Conservation (phyloP, 2,113 vertebrate species). For the Pithys albifrons region DNA sequence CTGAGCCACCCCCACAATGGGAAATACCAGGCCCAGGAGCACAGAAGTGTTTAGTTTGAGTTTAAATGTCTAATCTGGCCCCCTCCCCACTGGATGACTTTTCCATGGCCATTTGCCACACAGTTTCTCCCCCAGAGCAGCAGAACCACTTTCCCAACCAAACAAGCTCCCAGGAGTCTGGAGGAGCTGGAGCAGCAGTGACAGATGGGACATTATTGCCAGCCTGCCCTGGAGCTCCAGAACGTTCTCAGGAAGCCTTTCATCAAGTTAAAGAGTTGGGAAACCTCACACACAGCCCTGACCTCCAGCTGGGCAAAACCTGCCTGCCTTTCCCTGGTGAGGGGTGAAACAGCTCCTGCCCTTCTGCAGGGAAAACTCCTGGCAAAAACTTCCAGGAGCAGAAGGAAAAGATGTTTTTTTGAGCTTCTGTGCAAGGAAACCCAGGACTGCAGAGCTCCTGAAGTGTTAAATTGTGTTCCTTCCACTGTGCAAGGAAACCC, state of each 20-base stretch:
- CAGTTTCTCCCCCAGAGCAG: background rate
- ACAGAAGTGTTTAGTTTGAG: background rate
- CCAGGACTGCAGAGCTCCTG: background rate
- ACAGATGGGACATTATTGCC: background rate
- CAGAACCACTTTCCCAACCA: background rate
- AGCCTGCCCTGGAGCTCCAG: background rate
- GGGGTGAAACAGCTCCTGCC: background rate
- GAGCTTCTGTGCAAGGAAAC: background rate
- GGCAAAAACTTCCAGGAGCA: background rate
- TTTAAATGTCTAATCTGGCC: background rate
- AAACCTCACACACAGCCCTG: background rate
- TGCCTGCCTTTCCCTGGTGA: background rate
- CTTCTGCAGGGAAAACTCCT: background rate
- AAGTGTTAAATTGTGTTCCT: accelerated
- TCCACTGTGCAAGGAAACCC: too few species aligned
- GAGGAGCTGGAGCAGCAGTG: background rate
- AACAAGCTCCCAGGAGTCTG: background rate
- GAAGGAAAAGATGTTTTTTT: background rate
- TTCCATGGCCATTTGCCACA: background rate
- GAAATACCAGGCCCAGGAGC: background rate
- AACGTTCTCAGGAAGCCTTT: background rate
- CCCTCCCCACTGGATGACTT: too few species aligned
- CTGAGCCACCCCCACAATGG: accelerated
- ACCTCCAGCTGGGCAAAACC: background rate
- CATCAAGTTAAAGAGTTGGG: background rate